Evolutionary conservation across 2,797 vertebrate species (phyloP), one percentile per base, ranked within the genome.

Genomic region (Falco columbarius): DNA sequence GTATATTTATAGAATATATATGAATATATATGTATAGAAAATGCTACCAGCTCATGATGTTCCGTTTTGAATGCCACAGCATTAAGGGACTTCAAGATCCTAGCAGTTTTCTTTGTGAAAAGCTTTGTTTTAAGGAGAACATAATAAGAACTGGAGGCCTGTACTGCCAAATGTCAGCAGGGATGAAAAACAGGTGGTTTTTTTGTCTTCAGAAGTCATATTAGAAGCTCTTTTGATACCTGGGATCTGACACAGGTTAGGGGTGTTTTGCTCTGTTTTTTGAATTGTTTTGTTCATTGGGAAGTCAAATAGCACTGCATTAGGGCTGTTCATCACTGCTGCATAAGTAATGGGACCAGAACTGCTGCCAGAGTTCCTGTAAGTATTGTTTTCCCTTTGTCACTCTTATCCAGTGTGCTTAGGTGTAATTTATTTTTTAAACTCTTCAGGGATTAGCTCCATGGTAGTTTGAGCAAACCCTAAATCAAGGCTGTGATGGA

Each of bases 171-270:
- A n/a, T 30, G 34, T 68, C 40, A 65, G 30, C 62, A 86, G 73
- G 29, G 93, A 58, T 55, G 11, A 73, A 91, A 80, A 49, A 0
- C 2, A 22, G 7, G 1, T 42, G 40, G 11, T 17, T 58, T 19
- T 67, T 87, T 89, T 88, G 21, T 46, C 21, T 47, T 76, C 3
- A 1, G 20, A 63, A 81, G 14, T 68, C 5, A n/a, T 32, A 55
- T n/a, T 82, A 72, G 61, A 86, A 80, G 30, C 4, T 49, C 38
- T 17, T 71, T 38, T 59, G 8, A 12, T 68, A 24, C 49, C 16
- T 76, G 29, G 18, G 36, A 42, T 76, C 55, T 82, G 52, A 30
- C 0, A 0, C 0, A 0, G 10, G 17, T 70, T 70, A 40, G 13
- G 3, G 42, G 18, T 8, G 52, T 84, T 77, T 71, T 75, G n/a